phyloP scores from a whole-genome alignment of 64 coral and sea anemone species.

The Actinia equina region DNA sequence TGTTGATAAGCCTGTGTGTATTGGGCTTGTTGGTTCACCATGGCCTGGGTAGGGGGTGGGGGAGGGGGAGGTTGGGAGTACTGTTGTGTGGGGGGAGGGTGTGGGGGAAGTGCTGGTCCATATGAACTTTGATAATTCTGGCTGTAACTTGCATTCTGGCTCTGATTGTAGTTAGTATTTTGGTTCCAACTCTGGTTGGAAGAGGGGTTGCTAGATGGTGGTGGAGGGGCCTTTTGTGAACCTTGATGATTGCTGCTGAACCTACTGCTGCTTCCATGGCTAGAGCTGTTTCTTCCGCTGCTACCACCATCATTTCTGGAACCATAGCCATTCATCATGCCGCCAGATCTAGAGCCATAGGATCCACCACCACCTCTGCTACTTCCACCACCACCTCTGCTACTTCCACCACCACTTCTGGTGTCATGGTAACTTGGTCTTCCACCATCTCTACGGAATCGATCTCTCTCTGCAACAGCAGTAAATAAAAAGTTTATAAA shows the following conservation, averaged over 20 bases:
- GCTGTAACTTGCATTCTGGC: not conserved
- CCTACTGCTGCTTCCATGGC: conserved; percentile 38
- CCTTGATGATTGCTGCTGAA: conserved; percentile 29
- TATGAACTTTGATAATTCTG: conserved; percentile 35
- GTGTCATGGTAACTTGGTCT: not conserved
- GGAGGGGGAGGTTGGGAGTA: conserved; percentile 34
- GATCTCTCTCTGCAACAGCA: conserved; percentile 5
- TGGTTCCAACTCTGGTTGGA: conserved; percentile 31
- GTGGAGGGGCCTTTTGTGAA: conserved; percentile 53
- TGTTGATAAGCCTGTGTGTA: conserved; percentile 32
- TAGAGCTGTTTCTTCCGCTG: conserved; percentile 55
- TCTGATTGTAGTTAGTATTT: conserved; percentile 25
- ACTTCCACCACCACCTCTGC: no score
- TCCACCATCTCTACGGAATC: not conserved
- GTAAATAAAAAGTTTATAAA: not conserved
- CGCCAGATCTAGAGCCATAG: conserved; percentile 40
- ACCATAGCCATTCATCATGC: conserved; percentile 52
- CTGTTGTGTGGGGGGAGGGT: conserved; percentile 47
- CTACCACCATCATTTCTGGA: conserved; percentile 25
- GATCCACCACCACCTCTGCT: conserved; percentile 42
- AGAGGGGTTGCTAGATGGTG: conserved; percentile 7
- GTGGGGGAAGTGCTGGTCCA: conserved; percentile 41
- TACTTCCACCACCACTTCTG: conserved; percentile 19
- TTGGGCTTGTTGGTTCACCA: conserved; percentile 12
- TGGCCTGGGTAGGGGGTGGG: not conserved